A percentile compares a stretch with the other conserved stretches of the same genome.
phyloP scores from a whole-genome alignment of 2,888 invertebrate species.

The Cheilosia pagana region DNA sequence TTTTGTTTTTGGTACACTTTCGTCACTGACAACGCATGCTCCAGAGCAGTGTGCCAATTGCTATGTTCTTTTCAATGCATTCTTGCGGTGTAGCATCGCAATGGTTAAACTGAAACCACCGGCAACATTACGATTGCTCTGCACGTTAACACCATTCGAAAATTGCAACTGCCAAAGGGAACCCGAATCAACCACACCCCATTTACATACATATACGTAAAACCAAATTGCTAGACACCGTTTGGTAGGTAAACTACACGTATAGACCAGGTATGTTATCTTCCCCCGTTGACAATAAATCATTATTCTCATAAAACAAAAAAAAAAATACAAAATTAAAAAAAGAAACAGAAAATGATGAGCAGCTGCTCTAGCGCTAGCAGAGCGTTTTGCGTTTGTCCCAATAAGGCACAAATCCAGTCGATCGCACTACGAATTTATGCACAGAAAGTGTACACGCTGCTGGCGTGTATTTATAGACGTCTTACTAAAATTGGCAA shows the following conservation, averaged over 20 bases:
- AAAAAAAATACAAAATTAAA: background rate
- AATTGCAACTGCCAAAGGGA: slow-evolving; percentile 39
- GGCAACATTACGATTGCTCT: background rate
- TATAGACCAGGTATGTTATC: slow-evolving; percentile 32
- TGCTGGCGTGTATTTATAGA: slow-evolving; percentile 55
- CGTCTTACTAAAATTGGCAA: slow-evolving; percentile 65
- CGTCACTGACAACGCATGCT: slow-evolving; percentile 24
- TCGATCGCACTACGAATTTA: slow-evolving; percentile 22
- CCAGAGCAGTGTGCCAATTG: background rate
- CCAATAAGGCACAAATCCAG: slow-evolving; percentile 62
- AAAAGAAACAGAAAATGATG: slow-evolving; percentile 2
- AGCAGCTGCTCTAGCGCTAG: slow-evolving; percentile 29
- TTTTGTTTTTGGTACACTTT: slow-evolving; percentile 1
- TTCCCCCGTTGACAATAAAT: slow-evolving; percentile 45
- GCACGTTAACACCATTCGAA: slow-evolving; percentile 12
- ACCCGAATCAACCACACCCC: slow-evolving; percentile 60
- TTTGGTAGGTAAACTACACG: background rate
- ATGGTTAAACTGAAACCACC: background rate
- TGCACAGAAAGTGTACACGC: slow-evolving; percentile 10
- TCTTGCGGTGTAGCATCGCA: slow-evolving; percentile 4
- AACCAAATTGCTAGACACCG: slow-evolving; percentile 3
- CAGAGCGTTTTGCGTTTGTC: slow-evolving; percentile 2
- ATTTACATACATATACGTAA: slow-evolving; percentile 41
- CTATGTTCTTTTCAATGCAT: slow-evolving; percentile 10
- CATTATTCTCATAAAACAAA: slow-evolving; percentile 4